These are phyloP conservation scores for Coccyzus lansbergi DNA, from an alignment of 2,797 vertebrate species.

Conservation along the genomic window DNA sequence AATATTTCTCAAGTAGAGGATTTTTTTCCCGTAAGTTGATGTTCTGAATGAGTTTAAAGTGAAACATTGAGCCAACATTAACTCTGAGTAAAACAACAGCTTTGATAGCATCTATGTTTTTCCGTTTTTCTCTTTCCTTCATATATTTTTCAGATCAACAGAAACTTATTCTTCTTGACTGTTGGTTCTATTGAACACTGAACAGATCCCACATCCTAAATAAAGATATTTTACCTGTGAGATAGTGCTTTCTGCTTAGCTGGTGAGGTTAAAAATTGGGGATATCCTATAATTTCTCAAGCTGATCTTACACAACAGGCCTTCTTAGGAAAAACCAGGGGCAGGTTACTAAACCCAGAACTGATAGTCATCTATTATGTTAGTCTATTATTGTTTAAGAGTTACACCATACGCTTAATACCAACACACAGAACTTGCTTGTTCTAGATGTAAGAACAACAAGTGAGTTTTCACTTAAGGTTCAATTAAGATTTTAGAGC, in stretches of 20 bases:
- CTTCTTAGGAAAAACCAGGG: neutral
- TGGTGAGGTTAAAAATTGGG: neutral
- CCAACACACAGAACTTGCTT: constrained; percentile 49
- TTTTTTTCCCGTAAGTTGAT: constrained; percentile 58
- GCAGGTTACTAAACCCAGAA: neutral
- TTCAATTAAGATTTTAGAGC: constrained; percentile 65
- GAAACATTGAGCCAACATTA: constrained; percentile 38
- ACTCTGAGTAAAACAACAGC: constrained; percentile 35
- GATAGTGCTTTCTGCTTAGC: neutral
- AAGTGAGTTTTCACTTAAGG: constrained; percentile 67
- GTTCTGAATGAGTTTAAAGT: constrained; percentile 66
- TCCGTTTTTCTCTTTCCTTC: constrained; percentile 33
- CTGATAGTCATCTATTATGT: neutral
- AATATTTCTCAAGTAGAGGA: constrained; percentile 49
- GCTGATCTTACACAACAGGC: neutral
- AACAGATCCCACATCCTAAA: neutral
- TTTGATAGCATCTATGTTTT: constrained; percentile 42
- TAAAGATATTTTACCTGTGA: neutral
- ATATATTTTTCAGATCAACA: neutral
- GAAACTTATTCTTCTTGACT: neutral
- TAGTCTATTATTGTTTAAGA: neutral
- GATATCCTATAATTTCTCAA: neutral
- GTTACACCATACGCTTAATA: neutral
- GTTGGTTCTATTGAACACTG: neutral
- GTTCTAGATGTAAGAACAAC: constrained; percentile 53